phyloP scores from a whole-genome alignment of 2,888 invertebrate genomes.

The Caenorhabditis angaria region DNA sequence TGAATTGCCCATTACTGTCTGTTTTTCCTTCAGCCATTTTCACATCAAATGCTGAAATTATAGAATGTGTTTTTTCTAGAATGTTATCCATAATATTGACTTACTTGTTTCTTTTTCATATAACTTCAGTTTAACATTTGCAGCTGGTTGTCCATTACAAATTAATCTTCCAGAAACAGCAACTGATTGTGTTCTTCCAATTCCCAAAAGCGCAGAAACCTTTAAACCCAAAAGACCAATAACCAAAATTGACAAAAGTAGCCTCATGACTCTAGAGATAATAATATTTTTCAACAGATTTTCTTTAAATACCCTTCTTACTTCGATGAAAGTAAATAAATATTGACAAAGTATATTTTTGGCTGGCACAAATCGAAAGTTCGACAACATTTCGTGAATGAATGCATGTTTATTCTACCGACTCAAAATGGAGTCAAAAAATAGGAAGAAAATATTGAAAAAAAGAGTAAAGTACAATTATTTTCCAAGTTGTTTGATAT shows the following conservation, averaged over 20 bases:
- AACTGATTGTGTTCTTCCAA: conserved; percentile 53
- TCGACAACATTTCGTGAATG: not conserved
- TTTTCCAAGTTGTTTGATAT: not conserved
- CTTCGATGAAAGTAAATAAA: not conserved
- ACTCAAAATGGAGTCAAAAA: too few species aligned
- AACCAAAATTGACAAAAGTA: not conserved
- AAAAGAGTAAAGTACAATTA: not conserved
- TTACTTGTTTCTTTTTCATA: conserved; percentile 56
- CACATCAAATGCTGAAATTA: conserved; percentile 47
- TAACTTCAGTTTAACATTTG: conserved; percentile 51
- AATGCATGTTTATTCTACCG: conserved; percentile 1
- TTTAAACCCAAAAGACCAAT: not conserved
- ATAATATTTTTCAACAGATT: too few species aligned
- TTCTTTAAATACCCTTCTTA: not conserved
- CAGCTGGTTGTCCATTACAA: conserved; percentile 53
- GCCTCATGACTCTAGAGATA: not conserved
- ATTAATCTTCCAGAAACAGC: conserved; percentile 53
- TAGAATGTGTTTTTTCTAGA: not conserved
- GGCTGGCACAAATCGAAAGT: not conserved
- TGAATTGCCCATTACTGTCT: conserved; percentile 50
- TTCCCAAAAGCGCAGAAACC: conserved; percentile 38
- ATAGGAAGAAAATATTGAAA: not conserved
- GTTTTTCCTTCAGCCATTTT: conserved; percentile 38
- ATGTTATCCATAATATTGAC: conserved; percentile 2
- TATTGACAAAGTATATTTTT: not conserved